These are phyloP conservation scores for Hirtodrosophila alboralis DNA, from an alignment of 2,888 invertebrate genomes.

Conservation along the genomic window DNA sequence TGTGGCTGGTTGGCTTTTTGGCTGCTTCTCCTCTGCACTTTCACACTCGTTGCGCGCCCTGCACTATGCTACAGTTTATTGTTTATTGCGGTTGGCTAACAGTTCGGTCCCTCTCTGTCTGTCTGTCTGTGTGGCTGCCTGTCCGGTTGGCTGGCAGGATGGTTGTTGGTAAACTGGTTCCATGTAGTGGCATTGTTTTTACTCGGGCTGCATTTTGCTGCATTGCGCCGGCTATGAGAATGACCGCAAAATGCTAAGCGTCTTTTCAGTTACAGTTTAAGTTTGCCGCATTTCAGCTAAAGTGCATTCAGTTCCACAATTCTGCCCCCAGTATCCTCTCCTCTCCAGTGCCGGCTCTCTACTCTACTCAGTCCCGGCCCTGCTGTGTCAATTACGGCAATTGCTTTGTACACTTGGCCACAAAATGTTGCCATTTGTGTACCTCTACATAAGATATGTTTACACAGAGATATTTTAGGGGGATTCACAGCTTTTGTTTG, in stretches of 20 bases:
- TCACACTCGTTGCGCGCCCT: conserved; percentile 46
- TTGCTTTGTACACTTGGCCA: conserved; percentile 68
- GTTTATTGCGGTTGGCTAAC: conserved; percentile 71
- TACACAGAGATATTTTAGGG: conserved; percentile 22
- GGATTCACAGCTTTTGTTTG: conserved; percentile 34
- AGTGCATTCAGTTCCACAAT: conserved; percentile 61
- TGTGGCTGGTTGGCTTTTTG: conserved; percentile 68
- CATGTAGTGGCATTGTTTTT: conserved; percentile 45
- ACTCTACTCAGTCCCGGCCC: conserved; percentile 6
- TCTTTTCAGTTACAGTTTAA: conserved; percentile 70
- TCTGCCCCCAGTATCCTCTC: conserved; percentile 11
- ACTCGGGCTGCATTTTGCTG: conserved; percentile 52
- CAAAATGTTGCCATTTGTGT: conserved; percentile 66
- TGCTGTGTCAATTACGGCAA: conserved; percentile 70
- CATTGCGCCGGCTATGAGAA: conserved; percentile 54
- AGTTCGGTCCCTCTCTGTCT: conserved; percentile 49
- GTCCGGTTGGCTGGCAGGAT: conserved; percentile 5
- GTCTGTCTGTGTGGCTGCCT: conserved; percentile 3
- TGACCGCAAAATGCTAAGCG: conserved; percentile 73
- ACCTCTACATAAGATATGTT: conserved; percentile 56
- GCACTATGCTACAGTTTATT: conserved; percentile 69
- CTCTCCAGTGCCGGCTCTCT: background rate
- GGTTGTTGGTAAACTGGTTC: conserved; percentile 23
- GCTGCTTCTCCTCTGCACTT: conserved; percentile 50
- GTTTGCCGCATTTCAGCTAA: conserved; percentile 68